Evolutionary conservation across 2,113 vertebrate genomes (phyloP), one percentile per base, ranked within the genome.

Genomic region (Lota lota): DNA sequence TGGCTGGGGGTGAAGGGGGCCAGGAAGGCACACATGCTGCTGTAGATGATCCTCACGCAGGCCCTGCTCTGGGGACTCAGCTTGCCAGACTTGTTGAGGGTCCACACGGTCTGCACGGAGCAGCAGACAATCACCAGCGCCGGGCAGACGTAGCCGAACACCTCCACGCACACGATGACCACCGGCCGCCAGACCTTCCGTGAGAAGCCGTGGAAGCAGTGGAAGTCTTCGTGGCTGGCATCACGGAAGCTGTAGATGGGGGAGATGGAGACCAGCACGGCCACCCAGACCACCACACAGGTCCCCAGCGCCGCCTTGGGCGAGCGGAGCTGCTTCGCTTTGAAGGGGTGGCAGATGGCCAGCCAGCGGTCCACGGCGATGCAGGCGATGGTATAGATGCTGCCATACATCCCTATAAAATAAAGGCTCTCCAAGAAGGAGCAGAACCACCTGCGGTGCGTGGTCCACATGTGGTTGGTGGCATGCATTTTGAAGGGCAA

Each of bases 351-450:
- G 78, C 70, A 92, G 73, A 98, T 94, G 59, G 88, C 92, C 58
- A 94, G 22, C 75, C 94, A 97, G n/a, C 96, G 90, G 73, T 98
- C 95, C 0, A 93, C 33, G 0, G 94, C 93, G 76, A 98, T 97
- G 70, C 90, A 93, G 78, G 90, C 90, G 22, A 95, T 95, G 16
- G 89, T 96, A 80, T 94, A 96, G 84, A 98, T 90, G 63, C 96
- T 95, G 15, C 92, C 92, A 0, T 98, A 98, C 54, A 89, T 96
- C 53, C 94, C 94, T 59, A 95, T 64, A 0, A 96, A 97, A 75
- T 98, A 96, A 12, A 95, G 72, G 33, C 89, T 90, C 74, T 97
- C 88, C 22, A 93, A 79, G 33, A 92, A 69, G 0, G 92, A 92
- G 61, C 96, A 98, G 20, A 93, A 47, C 0, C 69, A 14, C 1